Evolutionary conservation across 2,113 vertebrate species (phyloP), one percentile per base, ranked within the genome.

Genomic region (Trochalopteron elliotii): DNA sequence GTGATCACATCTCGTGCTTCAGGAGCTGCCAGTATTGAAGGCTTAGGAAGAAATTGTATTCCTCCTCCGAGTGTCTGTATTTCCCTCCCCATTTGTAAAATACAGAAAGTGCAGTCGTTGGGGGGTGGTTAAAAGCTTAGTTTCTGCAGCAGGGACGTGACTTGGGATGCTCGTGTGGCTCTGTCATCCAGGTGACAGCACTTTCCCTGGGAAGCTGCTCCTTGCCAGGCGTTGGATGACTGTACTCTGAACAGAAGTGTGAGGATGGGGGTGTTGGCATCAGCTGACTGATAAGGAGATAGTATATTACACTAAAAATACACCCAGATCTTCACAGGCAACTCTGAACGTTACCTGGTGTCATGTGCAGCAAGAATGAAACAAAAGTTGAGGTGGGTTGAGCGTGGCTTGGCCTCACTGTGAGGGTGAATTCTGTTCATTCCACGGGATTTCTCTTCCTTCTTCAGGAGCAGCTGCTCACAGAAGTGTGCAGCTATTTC

Each of bases 1-100:
- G 84, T 67, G 94, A 95, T 90, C 87, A 52, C 90, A 90, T 96
- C 87, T 95, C 61, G 45, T 81, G 87, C 89, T 91, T 95, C 89
- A 71, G 91, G 87, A 95, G 68, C 79, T 95, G 96, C 87, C 80
- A 89, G 83, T 12, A 5, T 93, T 74, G 91, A 93, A 74, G 72
- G 40, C 52, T 68, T 92, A 83, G 52, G 91, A 84, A 95, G 91
- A 91, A 97, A 95, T 55, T 18, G 74, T 80, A 87, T 95, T 96
- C 90, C 95, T 95, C 91, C 95, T 96, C 81, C 45, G 3, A 15
- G 50, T 70, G 68, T 89, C 70, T 95, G 91, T 53, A 42, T 74
- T 72, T 90, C 70, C 63, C 65, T 89, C 74, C 57, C 37, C 10
- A 2, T 68, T 76, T 65, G 61, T 85, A 55, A 74, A 83, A 64